A percentile compares a stretch with the other conserved stretches of the same genome.
Evolutionary conservation across 2,888 invertebrate genomes (phyloP).

Genomic region (Cosmorhoe ocellata): DNA sequence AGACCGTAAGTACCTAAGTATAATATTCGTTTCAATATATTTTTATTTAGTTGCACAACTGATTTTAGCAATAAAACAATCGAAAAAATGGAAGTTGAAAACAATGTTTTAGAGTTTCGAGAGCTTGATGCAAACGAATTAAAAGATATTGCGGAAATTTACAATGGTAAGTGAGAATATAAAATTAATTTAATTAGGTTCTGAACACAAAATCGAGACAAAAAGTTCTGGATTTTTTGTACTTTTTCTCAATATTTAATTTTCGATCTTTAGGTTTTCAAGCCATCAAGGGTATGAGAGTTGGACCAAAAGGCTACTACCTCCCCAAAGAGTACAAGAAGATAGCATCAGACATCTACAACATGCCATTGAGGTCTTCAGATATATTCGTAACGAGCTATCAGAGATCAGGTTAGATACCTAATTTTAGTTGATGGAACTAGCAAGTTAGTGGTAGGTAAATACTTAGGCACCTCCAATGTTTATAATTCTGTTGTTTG

Average conservation of each 20-base stretch:
- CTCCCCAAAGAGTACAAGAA: slow-evolving; percentile 33
- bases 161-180: background rate
- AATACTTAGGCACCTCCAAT: too few species aligned
- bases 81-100: slow-evolving; percentile 1
- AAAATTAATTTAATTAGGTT: too few species aligned
- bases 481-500: too few species aligned
- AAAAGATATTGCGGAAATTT: background rate
- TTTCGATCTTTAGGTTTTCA: background rate
- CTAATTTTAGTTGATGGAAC: too few species aligned
- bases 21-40: too few species aligned
- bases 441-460: too few species aligned
- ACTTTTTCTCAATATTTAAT: too few species aligned
- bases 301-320: slow-evolving; percentile 83
- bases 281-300: slow-evolving; percentile 84
- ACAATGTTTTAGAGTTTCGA: slow-evolving; percentile 35
- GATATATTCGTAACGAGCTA: slow-evolving; percentile 87
- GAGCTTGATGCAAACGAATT: background rate
- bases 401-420: slow-evolving; percentile 84
- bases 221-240: too few species aligned
- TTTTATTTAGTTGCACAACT: too few species aligned
- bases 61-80: too few species aligned
- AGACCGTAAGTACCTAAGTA: too few species aligned
- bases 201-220: too few species aligned
- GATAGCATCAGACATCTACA: slow-evolving; percentile 83
- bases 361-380: slow-evolving; percentile 80